Evolutionary conservation across 2,797 vertebrate species (phyloP).

Genomic region (Dromococcyx pavoninus): DNA sequence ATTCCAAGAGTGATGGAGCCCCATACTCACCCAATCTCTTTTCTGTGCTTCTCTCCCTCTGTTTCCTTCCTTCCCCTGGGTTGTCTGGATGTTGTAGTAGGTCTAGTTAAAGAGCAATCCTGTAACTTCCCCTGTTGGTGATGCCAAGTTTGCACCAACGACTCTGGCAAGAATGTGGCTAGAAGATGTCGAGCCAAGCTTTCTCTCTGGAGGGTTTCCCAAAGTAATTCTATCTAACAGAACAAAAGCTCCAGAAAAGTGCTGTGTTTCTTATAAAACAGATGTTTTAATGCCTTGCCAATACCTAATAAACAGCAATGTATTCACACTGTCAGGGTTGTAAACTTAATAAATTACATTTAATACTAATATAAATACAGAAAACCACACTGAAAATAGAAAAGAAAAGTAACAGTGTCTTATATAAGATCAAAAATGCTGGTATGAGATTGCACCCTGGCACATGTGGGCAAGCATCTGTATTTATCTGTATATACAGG

Average conservation of each 20-base stretch:
- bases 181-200: neutral
- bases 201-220: constrained; percentile 26
- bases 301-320: constrained; percentile 31
- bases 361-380: constrained; percentile 48
- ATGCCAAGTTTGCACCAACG: neutral
- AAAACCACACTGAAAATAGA: neutral
- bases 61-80: neutral
- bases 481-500: neutral
- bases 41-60: neutral
- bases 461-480: neutral
- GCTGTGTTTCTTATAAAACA: constrained; percentile 22
- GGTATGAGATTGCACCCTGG: neutral
- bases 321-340: constrained; percentile 36
- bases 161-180: neutral
- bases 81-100: neutral
- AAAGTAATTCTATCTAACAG: constrained; percentile 27
- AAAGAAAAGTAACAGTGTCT: neutral
- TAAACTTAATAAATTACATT: constrained; percentile 50
- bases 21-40: neutral
- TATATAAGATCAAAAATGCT: neutral
- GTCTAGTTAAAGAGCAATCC: neutral
- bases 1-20: neutral
- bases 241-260: constrained; percentile 24
- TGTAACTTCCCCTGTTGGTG: neutral
- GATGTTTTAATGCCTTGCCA: constrained; percentile 59